Evolutionary conservation across 2,797 vertebrate species (phyloP), one percentile per base, ranked within the genome.

Genomic region (Melanotaenia parkinsoni): DNA sequence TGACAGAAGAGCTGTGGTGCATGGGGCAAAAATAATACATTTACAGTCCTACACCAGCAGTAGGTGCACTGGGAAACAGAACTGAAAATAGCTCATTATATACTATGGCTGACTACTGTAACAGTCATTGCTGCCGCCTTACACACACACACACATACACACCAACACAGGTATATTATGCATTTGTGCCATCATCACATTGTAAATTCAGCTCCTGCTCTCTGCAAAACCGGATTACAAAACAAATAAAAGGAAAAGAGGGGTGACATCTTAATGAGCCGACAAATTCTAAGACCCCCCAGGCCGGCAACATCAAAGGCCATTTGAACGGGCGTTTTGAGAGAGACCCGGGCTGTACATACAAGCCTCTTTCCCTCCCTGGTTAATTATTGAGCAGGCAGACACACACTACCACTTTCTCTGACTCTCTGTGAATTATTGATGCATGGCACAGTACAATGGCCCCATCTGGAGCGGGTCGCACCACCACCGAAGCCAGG

Each of bases 311-410:
- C 91, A 92, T 93, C 89, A 94, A 94, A 94, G 90, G 84, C 80
- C 79, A 83, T 79, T 84, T 92, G 80, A 91, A 92, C 47, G 78
- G 89, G 81, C 86, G 72, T 92, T 94, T 90, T 83, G 86, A 88
- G 84, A 88, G 90, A 85, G 91, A 89, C 94, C 89, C 83, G 56
- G 82, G 84, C 90, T 87, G 86, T 88, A 87, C 92, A 90, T 92
- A 91, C 89, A 88, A 89, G 91, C 83, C 87, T 86, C 85, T 79
- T 88, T 83, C 86, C 79, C 76, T 88, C 85, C 79, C 88, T 85
- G 74, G 89, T 94, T 94, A 94, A 94, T 95, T 94, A 95, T 95
- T 95, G 86, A 95, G 84, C 79, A 93, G 91, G 89, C 91, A 93
- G 90, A 92, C 91, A 92, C 89, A 92, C 92, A 90, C 83, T 74